Evolutionary conservation across 2,113 vertebrate genomes (phyloP).

Genomic region (Pitta sordida): DNA sequence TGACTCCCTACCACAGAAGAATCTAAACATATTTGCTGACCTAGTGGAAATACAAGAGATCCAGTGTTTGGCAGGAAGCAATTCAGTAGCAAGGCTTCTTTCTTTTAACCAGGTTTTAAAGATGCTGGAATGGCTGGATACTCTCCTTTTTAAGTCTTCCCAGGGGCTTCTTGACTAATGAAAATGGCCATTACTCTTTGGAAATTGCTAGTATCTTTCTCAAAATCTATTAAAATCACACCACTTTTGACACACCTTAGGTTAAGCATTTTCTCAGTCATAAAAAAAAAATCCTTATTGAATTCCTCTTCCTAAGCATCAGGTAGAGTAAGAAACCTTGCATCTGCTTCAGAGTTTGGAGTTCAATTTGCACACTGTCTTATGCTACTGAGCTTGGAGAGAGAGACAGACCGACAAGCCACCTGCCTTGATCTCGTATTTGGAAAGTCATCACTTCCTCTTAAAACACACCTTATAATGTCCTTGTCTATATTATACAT

Average conservation of each 20-base stretch:
- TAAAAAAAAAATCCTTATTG: background rate
- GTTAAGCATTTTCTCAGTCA: background rate
- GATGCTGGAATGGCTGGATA: background rate
- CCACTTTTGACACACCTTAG: background rate
- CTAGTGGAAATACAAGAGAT: background rate
- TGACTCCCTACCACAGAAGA: background rate
- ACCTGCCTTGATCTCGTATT: background rate
- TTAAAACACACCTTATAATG: background rate
- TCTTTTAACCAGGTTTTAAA: background rate
- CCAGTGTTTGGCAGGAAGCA: background rate
- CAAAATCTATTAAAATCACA: background rate
- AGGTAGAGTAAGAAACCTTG: background rate
- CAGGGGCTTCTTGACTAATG: background rate
- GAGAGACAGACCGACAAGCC: rapidly evolving
- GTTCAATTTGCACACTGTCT: background rate
- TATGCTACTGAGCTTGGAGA: background rate
- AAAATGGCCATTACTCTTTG: background rate
- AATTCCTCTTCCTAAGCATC: background rate
- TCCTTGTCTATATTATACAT: background rate
- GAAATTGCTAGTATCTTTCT: background rate
- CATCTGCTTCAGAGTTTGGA: background rate
- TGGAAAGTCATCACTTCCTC: background rate
- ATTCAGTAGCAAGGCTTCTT: background rate
- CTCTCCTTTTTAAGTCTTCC: background rate
- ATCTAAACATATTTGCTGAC: background rate